Evolutionary conservation across 2,888 invertebrate species (phyloP).

Genomic region (Himalopsyche japonica): DNA sequence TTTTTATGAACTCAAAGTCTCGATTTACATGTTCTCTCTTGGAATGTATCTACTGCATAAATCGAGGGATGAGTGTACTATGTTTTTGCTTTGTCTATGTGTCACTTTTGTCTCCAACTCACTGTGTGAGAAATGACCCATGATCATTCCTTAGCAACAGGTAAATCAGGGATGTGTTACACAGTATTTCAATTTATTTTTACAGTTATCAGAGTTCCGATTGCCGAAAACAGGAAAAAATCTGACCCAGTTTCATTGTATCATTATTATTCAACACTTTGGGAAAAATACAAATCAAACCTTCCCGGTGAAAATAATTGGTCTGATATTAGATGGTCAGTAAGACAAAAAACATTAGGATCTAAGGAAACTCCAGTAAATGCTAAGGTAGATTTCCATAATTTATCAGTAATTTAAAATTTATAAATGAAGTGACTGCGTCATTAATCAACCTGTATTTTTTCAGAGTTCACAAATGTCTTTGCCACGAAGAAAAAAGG

Average conservation of each 20-base stretch:
- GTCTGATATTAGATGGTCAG: slow-evolving; percentile 69
- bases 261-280: slow-evolving; percentile 73
- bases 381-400: slow-evolving; percentile 20
- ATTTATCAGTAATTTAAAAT: too few relatives aligned
- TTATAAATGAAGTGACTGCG: too few relatives aligned
- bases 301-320: slow-evolving; percentile 75
- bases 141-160: too few relatives aligned
- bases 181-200: neutral
- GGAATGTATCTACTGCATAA: too few relatives aligned
- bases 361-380: slow-evolving; percentile 40
- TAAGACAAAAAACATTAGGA: slow-evolving; percentile 70
- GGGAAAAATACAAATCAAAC: slow-evolving; percentile 70
- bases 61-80: too few relatives aligned
- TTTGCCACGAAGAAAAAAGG: neutral
- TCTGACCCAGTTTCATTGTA: slow-evolving; percentile 77
- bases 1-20: too few relatives aligned
- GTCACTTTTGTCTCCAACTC: too few relatives aligned
- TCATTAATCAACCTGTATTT: neutral
- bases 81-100: too few relatives aligned
- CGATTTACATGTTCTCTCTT: too few relatives aligned
- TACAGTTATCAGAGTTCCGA: slow-evolving; percentile 66
- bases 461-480: slow-evolving; percentile 39
- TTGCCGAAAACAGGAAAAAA: slow-evolving; percentile 54
- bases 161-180: too few relatives aligned
- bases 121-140: too few relatives aligned